Conservation (phyloP, 2,113 vertebrate species). For the Chionis minor region DNA sequence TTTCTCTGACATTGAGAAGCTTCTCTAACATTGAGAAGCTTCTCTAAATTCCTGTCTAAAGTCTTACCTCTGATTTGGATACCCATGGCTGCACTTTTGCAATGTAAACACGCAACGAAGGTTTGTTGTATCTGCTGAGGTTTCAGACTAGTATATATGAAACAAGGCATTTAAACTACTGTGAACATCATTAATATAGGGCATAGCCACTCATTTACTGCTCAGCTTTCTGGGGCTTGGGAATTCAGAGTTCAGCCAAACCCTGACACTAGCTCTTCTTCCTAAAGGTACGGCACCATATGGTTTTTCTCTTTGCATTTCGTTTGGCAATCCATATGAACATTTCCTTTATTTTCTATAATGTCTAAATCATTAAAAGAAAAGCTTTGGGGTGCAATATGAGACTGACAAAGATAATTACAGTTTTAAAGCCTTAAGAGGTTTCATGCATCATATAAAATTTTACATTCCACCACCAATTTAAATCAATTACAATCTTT, state of each 20-base stretch:
- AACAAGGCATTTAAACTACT: not conserved
- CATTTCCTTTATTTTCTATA: not conserved
- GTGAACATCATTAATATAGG: not conserved
- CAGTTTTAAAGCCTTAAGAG: constrained; percentile 42
- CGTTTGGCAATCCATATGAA: not conserved
- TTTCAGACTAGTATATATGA: not conserved
- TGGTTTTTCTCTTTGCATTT: not conserved
- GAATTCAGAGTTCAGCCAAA: not conserved
- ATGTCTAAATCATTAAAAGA: not conserved
- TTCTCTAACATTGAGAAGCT: not conserved
- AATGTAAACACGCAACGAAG: not conserved
- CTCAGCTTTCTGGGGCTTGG: not conserved
- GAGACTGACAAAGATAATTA: constrained; percentile 47
- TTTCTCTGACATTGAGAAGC: not conserved
- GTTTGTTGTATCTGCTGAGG: not conserved
- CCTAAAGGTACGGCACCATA: not conserved
- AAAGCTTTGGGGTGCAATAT: constrained; percentile 14
- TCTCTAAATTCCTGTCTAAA: not conserved
- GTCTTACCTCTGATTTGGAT: not conserved
- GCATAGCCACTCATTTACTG: not conserved
- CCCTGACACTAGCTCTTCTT: not conserved
- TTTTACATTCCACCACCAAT: constrained; percentile 58
- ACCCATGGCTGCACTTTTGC: not conserved
- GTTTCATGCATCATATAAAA: constrained; percentile 65
- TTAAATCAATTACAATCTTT: constrained; percentile 67